Evolutionary conservation across 2,888 invertebrate species (phyloP).

Genomic region (Capitulum mitella): DNA sequence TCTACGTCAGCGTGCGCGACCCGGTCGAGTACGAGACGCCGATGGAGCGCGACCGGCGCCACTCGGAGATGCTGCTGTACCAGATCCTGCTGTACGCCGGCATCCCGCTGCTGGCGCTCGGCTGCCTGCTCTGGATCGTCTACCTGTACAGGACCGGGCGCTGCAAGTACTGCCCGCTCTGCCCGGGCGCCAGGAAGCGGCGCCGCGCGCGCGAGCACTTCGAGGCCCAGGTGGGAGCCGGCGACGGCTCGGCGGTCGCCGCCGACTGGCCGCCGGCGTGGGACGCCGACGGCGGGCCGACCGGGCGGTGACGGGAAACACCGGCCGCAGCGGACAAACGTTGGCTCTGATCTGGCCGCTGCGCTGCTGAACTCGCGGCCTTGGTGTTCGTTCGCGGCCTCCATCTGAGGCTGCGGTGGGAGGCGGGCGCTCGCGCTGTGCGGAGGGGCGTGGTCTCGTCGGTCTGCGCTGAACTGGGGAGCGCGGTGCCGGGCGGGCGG

Average conservation of each 20-base stretch:
- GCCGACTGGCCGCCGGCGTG: no score
- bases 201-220: not conserved
- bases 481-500: no score
- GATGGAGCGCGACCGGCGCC: not conserved
- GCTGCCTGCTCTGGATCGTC: not conserved
- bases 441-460: no score
- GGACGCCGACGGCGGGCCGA: no score
- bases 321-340: no score
- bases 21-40: not conserved
- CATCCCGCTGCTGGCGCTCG: not conserved
- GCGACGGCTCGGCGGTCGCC: not conserved
- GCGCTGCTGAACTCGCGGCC: no score
- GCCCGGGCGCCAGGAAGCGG: not conserved
- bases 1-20: conserved; percentile 4
- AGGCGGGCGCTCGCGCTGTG: no score
- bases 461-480: no score
- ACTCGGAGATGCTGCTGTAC: not conserved
- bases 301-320: no score
- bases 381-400: no score
- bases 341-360: no score
- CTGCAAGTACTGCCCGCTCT: not conserved
- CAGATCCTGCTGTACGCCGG: conserved; percentile 2
- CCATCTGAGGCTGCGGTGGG: no score
- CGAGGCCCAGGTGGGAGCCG: not conserved
- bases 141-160: conserved; percentile 5